These are phyloP conservation scores for Naja naja DNA, from an alignment of 2,113 vertebrate genomes.

Conservation along the genomic window DNA sequence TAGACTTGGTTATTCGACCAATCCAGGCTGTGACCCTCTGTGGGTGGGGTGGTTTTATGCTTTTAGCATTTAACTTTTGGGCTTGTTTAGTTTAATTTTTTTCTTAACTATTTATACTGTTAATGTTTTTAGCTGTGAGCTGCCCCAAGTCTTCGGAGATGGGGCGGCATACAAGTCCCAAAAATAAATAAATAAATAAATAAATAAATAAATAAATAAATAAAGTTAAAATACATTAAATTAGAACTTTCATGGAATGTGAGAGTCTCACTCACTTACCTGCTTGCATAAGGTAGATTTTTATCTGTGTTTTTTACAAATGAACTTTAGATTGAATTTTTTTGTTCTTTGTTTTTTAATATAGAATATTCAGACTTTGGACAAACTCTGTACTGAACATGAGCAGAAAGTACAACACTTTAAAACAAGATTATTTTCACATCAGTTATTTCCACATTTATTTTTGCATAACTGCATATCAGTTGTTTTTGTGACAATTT, in stretches of 20 bases:
- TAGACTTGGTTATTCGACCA: too few species aligned
- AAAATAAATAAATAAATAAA: too few species aligned
- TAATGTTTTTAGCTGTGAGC: too few species aligned
- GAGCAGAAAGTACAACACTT: not conserved
- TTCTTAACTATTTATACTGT: too few species aligned
- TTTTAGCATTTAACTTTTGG: too few species aligned
- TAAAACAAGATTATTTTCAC: not conserved
- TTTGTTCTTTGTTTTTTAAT: not conserved
- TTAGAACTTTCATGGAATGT: not conserved
- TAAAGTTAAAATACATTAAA: not conserved
- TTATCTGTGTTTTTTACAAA: not conserved
- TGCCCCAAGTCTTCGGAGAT: too few species aligned
- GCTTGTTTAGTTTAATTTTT: too few species aligned
- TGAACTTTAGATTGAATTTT: not conserved
- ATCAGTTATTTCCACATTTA: not conserved
- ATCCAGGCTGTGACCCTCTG: too few species aligned
- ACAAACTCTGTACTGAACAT: not conserved
- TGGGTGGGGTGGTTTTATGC: too few species aligned
- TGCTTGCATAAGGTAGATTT: not conserved
- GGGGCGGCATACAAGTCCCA: too few species aligned
- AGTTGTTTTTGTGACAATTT: not conserved
- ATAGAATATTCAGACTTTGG: not conserved
- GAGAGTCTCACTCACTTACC: not conserved
- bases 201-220: too few species aligned
- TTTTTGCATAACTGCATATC: not conserved